Evolutionary conservation across 2,888 invertebrate species (phyloP).

Genomic region (Chelonus formosanus): DNA sequence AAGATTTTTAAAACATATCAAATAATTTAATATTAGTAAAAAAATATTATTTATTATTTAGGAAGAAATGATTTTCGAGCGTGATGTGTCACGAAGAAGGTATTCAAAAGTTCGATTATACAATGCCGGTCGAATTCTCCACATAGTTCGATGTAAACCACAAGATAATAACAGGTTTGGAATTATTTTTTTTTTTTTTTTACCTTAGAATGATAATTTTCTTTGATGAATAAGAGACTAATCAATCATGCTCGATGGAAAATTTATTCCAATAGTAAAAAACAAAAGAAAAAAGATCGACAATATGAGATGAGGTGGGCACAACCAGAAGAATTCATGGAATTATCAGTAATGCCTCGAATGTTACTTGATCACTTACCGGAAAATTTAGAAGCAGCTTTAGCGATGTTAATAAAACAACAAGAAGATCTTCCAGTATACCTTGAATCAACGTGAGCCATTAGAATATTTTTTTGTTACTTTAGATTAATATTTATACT

Average conservation of each 20-base stretch:
- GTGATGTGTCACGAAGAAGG: conserved; percentile 73
- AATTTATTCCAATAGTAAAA: conserved; percentile 41
- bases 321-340: conserved; percentile 80
- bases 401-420: conserved; percentile 71
- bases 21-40: too few relatives aligned
- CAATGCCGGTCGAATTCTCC: conserved; percentile 83
- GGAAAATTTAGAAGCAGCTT: conserved; percentile 77
- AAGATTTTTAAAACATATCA: too few relatives aligned
- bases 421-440: conserved; percentile 56
- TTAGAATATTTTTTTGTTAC: conserved; percentile 10
- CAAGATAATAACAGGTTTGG: conserved; percentile 49
- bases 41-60: conserved; percentile 51
- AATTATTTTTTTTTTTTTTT: neutral
- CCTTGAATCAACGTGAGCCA: conserved; percentile 37
- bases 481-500: neutral
- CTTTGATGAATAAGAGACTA: neutral
- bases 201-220: neutral
- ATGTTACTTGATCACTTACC: conserved; percentile 90
- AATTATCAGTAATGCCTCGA: conserved; percentile 83
- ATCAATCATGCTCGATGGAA: too few relatives aligned
- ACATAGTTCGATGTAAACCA: conserved; percentile 77
- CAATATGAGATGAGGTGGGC: conserved; percentile 83
- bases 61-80: conserved; percentile 74
- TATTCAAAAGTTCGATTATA: conserved; percentile 77
- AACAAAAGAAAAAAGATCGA: conserved; percentile 68